Percentiles rank a stretch among this genome's conserved stretches.
phyloP scores from a whole-genome alignment of 2,113 vertebrate species.

The Microcebus lehilahytsara region DNA sequence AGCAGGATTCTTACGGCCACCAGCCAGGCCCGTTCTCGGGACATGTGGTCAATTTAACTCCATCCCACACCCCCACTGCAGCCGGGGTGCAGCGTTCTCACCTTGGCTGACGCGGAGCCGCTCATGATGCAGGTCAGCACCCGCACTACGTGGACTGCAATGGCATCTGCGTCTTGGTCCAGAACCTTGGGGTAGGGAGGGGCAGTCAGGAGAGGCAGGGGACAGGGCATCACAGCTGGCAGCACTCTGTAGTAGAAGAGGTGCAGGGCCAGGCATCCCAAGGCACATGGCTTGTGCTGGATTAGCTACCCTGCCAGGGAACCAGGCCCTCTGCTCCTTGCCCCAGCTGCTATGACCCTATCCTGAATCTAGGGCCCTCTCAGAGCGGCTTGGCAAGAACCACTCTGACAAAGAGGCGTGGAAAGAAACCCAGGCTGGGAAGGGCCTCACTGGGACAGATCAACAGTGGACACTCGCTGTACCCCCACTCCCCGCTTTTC shows the following conservation, averaged over 20 bases:
- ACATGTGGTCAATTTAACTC: neutral
- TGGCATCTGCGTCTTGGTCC: constrained; percentile 87
- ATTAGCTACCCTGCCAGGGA: no score
- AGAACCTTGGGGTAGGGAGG: constrained; percentile 83
- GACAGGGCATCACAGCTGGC: neutral
- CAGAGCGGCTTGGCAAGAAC: neutral
- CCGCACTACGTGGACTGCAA: constrained; percentile 92
- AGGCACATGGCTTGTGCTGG: neutral
- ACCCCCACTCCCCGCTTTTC: neutral
- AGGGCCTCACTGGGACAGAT: neutral
- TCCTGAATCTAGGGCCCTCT: neutral
- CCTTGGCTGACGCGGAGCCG: constrained; percentile 95
- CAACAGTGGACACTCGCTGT: neutral
- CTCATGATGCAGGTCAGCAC: constrained; percentile 98
- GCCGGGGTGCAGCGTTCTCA: constrained; percentile 63
- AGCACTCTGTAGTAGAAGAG: neutral
- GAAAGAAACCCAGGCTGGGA: neutral
- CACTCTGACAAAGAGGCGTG: neutral
- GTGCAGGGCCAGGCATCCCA: neutral
- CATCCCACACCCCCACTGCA: accelerated
- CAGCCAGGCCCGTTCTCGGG: neutral
- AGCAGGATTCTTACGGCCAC: neutral
- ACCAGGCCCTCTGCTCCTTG: neutral
- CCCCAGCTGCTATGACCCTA: neutral
- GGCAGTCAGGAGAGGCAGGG: neutral